Percentiles rank a stretch among this genome's conserved stretches.
phyloP scores from a whole-genome alignment of 2,797 vertebrate genomes.

The Typhlichthys subterraneus region DNA sequence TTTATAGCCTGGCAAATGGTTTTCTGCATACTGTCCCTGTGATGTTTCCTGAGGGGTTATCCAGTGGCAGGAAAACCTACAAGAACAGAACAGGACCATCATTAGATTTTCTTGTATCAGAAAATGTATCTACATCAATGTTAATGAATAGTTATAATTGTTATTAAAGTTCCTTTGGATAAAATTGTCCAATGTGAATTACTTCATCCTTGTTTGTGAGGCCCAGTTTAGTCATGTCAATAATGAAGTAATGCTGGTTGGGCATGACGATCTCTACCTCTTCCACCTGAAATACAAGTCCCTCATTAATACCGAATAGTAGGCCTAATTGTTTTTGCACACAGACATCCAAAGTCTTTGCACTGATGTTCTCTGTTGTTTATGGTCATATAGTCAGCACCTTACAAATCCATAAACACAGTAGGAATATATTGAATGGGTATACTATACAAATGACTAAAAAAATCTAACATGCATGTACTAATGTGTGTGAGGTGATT shows the following conservation, averaged over 20 bases:
- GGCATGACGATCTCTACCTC: conserved; percentile 91
- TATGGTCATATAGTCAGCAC: too few relatives aligned
- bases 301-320: not conserved
- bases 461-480: too few relatives aligned
- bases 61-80: conserved; percentile 88
- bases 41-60: conserved; percentile 91
- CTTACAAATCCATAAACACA: too few relatives aligned
- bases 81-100: not conserved
- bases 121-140: not conserved
- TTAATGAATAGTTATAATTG: not conserved
- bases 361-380: too few relatives aligned
- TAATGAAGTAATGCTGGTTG: conserved; percentile 89
- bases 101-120: too few relatives aligned
- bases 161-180: too few relatives aligned
- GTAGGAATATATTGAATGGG: not conserved
- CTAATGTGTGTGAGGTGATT: too few relatives aligned
- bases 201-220: conserved; percentile 91
- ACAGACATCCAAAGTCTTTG: not conserved
- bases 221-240: conserved; percentile 93
- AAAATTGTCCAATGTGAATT: conserved; percentile 43
- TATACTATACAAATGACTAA: not conserved
- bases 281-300: conserved; percentile 82
- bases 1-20: conserved; percentile 67
- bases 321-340: not conserved
- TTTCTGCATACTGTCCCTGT: conserved; percentile 86